Evolutionary conservation across 2,888 invertebrate genomes (phyloP).

Genomic region (Apomyelois bistriatella): DNA sequence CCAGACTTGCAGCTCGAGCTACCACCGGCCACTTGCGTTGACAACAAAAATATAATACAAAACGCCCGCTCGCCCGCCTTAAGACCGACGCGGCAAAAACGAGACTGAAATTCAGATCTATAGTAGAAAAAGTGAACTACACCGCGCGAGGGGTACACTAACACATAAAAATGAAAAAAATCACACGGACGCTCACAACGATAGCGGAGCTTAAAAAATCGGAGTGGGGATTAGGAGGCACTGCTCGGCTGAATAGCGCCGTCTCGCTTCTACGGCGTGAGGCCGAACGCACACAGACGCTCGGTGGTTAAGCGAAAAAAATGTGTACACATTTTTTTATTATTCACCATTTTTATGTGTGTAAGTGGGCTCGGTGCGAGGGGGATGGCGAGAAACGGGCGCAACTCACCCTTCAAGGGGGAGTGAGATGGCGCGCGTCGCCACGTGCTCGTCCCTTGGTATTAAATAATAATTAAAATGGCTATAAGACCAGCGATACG

Average conservation of each 20-base stretch:
- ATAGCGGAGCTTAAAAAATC: slow-evolving; percentile 75
- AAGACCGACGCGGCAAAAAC: slow-evolving; percentile 80
- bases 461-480: slow-evolving; percentile 81
- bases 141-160: slow-evolving; percentile 79
- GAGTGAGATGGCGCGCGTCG: slow-evolving; percentile 57
- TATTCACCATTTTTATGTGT: slow-evolving; percentile 80
- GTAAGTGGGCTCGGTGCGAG: slow-evolving; percentile 76
- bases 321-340: slow-evolving; percentile 81
- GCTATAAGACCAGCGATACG: slow-evolving; percentile 76
- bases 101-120: slow-evolving; percentile 81
- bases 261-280: slow-evolving; percentile 65
- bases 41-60: slow-evolving; percentile 70
- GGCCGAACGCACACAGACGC: slow-evolving; percentile 67
- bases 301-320: slow-evolving; percentile 77
- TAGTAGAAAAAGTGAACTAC: slow-evolving; percentile 81
- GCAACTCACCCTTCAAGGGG: slow-evolving; percentile 30
- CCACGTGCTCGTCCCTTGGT: slow-evolving; percentile 79
- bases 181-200: slow-evolving; percentile 72
- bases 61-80: slow-evolving; percentile 73
- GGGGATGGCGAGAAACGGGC: slow-evolving; percentile 44
- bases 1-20: slow-evolving; percentile 38
- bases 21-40: slow-evolving; percentile 52
- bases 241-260: slow-evolving; percentile 44
- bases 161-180: slow-evolving; percentile 80
- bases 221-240: slow-evolving; percentile 63